Conservation (phyloP, 2,888 invertebrate species). For the Oligia fasciuncula region DNA sequence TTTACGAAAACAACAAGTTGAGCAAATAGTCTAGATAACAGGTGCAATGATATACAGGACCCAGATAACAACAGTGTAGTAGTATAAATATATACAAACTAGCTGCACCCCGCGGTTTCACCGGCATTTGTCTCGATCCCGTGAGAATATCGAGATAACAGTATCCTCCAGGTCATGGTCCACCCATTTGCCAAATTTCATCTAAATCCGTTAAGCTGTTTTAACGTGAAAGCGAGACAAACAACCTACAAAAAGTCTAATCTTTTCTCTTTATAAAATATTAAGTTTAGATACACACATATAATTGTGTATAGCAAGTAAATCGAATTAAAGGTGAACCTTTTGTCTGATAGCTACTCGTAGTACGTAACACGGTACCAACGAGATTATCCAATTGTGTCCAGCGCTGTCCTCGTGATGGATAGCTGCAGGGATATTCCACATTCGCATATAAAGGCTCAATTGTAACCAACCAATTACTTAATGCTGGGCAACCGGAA, state of each 20-base stretch:
- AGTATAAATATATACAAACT: conserved; percentile 5
- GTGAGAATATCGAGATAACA: too few species aligned
- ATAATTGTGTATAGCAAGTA: conserved; percentile 13
- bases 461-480: conserved; percentile 56
- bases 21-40: conserved; percentile 29
- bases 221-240: neutral
- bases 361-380: conserved; percentile 14
- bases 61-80: conserved; percentile 23
- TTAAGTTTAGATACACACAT: neutral
- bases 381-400: conserved; percentile 55
- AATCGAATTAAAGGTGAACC: conserved; percentile 35
- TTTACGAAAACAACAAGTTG: conserved; percentile 17
- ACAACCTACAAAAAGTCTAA: neutral
- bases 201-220: neutral
- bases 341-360: conserved; percentile 16
- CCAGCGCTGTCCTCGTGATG: conserved; percentile 36
- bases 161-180: neutral
- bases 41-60: conserved; percentile 7
- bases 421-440: conserved; percentile 47
- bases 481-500: conserved; percentile 39
- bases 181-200: neutral
- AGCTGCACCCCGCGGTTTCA: too few species aligned
- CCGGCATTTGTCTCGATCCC: too few species aligned
- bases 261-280: too few species aligned
- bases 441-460: conserved; percentile 43